Conservation (phyloP, 2,113 vertebrate genomes). For the Puffinus mauretanicus region DNA sequence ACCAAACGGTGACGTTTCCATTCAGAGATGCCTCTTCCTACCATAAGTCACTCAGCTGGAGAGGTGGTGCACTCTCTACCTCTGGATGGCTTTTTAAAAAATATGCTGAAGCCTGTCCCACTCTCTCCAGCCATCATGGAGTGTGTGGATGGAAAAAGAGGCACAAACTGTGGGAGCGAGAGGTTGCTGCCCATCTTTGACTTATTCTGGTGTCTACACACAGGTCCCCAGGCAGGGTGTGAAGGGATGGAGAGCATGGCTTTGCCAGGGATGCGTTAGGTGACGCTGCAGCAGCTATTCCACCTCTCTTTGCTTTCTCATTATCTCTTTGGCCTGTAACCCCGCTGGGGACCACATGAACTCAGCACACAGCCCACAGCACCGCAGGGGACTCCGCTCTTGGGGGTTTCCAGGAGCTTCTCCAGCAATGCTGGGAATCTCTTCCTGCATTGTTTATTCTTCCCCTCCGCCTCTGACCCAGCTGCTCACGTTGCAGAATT, state of each 20-base stretch:
- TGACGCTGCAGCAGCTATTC: background rate
- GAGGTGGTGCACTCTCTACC: background rate
- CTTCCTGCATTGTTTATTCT: background rate
- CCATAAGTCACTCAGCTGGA: background rate
- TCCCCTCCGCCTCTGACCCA: background rate
- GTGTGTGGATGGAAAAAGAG: background rate
- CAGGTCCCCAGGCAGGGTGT: background rate
- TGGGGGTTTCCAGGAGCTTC: background rate
- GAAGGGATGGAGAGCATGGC: background rate
- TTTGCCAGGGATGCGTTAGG: background rate
- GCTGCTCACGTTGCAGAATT: background rate
- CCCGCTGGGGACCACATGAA: too few relatives aligned
- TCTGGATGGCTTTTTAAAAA: background rate
- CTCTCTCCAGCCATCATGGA: background rate
- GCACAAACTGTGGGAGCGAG: background rate
- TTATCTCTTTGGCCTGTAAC: background rate
- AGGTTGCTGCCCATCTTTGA: background rate
- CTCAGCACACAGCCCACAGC: background rate
- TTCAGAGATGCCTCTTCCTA: background rate
- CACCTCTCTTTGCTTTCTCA: background rate
- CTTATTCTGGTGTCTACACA: background rate
- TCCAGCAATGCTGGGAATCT: background rate
- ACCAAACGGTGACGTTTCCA: background rate
- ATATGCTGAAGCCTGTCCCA: background rate
- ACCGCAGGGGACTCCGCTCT: background rate